Evolutionary conservation across 2,888 invertebrate genomes (phyloP).

Genomic region (Philopedon plagiatum): DNA sequence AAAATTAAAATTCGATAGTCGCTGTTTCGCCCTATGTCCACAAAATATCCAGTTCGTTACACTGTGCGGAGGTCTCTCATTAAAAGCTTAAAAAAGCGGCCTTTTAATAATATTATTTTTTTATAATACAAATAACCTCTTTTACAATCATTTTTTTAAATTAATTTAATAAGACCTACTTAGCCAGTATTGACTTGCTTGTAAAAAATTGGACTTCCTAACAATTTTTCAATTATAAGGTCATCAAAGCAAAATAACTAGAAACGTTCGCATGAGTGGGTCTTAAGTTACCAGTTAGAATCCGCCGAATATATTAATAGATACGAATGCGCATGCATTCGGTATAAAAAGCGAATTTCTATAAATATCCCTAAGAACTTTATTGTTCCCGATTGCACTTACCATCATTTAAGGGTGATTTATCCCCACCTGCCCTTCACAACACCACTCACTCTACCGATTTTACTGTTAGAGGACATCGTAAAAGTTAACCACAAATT

Average conservation of each 20-base stretch:
- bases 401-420: not conserved
- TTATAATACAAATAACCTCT: too few species aligned
- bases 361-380: not conserved
- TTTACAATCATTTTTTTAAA: too few species aligned
- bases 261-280: not conserved
- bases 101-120: too few species aligned
- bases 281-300: conserved; percentile 22
- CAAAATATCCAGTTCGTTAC: too few species aligned
- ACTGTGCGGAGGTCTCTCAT: too few species aligned
- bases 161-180: too few species aligned
- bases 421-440: not conserved
- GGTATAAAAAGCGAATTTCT: conserved; percentile 8
- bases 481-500: conserved; percentile 17
- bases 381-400: not conserved
- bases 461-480: conserved; percentile 4
- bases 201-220: not conserved
- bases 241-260: conserved; percentile 7
- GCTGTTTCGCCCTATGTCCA: too few species aligned
- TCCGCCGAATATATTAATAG: conserved; percentile 18
- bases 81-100: too few species aligned
- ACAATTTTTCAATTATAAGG: not conserved
- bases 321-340: conserved; percentile 17
- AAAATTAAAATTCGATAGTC: too few species aligned
- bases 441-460: conserved; percentile 1
- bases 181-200: not conserved